Percentiles rank a stretch among this genome's conserved stretches.
phyloP scores from a whole-genome alignment of 1,140 invertebrate genomes.

The Drosophila rhopaloa region DNA sequence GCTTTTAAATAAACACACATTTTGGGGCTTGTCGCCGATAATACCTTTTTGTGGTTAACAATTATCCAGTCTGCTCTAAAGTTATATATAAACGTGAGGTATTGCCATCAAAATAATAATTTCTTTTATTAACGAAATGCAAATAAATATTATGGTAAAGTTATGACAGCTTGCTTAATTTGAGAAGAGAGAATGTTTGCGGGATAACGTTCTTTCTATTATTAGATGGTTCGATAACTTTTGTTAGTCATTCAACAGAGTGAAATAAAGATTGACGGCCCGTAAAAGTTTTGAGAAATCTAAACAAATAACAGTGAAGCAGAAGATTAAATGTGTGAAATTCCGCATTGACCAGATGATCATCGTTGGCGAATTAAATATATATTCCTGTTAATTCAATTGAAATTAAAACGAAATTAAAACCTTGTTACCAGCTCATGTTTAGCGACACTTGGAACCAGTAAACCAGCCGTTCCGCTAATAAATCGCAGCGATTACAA shows the following conservation, averaged over 20 bases:
- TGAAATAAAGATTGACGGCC: constrained; percentile 18
- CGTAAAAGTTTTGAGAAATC: constrained; percentile 3
- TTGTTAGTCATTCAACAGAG: constrained; percentile 26
- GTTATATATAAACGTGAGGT: not conserved
- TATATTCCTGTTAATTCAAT: constrained; percentile 36
- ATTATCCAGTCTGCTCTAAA: constrained; percentile 10
- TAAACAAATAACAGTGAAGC: constrained; percentile 11
- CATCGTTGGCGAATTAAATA: constrained; percentile 8
- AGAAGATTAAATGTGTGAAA: constrained; percentile 29
- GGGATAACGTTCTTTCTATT: constrained; percentile 62
- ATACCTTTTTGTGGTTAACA: constrained; percentile 3
- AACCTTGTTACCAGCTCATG: constrained; percentile 50
- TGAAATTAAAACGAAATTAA: constrained; percentile 42
- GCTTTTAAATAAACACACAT: constrained; percentile 1
- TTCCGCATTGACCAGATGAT: not conserved
- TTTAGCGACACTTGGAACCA: constrained; percentile 42
- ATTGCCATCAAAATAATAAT: constrained; percentile 23
- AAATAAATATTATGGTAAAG: constrained; percentile 57
- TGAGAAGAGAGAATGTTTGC: constrained; percentile 26
- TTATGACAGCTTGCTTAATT: constrained; percentile 43
- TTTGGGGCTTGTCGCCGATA: constrained; percentile 3
- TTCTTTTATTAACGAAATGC: constrained; percentile 14
- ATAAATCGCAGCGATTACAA: constrained; percentile 43
- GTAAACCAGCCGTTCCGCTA: constrained; percentile 24
- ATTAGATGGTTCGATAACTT: constrained; percentile 53